phyloP scores from a whole-genome alignment of 2,797 vertebrate genomes.

The Chaunax sp. region DNA sequence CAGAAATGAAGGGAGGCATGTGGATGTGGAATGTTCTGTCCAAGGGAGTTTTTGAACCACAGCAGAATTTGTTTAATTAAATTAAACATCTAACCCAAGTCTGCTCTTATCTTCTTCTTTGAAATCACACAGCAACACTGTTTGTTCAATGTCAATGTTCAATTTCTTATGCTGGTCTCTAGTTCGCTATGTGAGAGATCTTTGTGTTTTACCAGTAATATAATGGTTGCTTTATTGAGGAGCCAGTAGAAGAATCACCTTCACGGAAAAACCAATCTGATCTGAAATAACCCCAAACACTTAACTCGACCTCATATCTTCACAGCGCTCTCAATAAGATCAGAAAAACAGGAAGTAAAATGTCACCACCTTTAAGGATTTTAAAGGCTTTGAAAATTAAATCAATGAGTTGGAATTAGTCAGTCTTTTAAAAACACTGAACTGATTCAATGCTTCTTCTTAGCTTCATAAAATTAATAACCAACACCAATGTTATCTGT shows the following conservation, averaged over 20 bases:
- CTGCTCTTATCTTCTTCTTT: neutral
- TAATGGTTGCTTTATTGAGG: conserved; percentile 14
- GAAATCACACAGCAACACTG: neutral
- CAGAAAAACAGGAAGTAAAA: conserved; percentile 9
- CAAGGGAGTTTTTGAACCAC: neutral
- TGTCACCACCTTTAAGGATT: too few relatives aligned
- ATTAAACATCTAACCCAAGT: too few relatives aligned
- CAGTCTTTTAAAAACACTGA: neutral
- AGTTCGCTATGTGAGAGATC: conserved; percentile 14
- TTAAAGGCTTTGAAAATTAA: neutral
- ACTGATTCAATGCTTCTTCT: neutral
- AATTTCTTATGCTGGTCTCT: neutral
- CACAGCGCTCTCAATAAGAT: conserved; percentile 18
- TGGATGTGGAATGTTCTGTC: neutral
- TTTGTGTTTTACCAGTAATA: conserved; percentile 6
- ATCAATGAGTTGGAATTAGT: neutral
- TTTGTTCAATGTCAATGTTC: neutral
- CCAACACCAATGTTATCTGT: neutral
- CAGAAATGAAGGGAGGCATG: neutral
- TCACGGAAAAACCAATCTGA: neutral
- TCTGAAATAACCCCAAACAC: neutral
- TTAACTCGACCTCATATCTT: neutral
- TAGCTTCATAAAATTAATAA: neutral
- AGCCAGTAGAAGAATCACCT: neutral
- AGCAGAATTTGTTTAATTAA: neutral